phyloP scores from a whole-genome alignment of 2,797 vertebrate genomes.

The Peromyscus aztecus region DNA sequence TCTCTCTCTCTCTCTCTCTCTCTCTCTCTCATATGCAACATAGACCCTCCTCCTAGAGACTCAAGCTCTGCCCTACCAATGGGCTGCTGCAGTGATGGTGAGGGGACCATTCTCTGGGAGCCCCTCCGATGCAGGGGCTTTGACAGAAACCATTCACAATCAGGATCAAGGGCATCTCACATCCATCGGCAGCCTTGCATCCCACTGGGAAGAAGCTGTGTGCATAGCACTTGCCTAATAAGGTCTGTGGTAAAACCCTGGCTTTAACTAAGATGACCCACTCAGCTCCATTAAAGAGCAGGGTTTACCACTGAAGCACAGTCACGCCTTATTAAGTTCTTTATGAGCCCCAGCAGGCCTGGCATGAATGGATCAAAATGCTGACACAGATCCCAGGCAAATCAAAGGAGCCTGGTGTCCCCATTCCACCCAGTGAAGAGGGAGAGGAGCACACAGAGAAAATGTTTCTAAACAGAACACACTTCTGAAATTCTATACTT shows the following conservation, averaged over 20 bases:
- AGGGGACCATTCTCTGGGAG: background rate
- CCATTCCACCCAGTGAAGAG: constrained; percentile 8
- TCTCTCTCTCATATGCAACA: background rate
- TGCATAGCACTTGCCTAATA: background rate
- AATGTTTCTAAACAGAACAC: constrained; percentile 19
- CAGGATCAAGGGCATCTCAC: background rate
- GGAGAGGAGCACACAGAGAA: background rate
- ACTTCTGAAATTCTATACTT: background rate
- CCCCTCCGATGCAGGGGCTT: background rate
- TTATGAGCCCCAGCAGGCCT: constrained; percentile 64
- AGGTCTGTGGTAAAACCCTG: constrained; percentile 51
- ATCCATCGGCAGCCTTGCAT: background rate
- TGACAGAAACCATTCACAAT: background rate
- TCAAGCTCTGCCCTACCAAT: background rate
- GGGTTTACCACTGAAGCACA: constrained; percentile 20
- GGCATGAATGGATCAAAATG: constrained; percentile 65
- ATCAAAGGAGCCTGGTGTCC: constrained; percentile 66
- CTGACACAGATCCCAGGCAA: constrained; percentile 53
- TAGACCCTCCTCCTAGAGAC: background rate
- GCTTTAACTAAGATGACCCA: constrained; percentile 68
- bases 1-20: too few relatives aligned
- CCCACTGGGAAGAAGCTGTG: background rate
- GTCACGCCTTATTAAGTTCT: constrained; percentile 70
- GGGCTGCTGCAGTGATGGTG: background rate
- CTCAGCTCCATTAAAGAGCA: constrained; percentile 66